These are phyloP conservation scores for Trachymyrmex cornetzi DNA, from an alignment of 1,140 invertebrate species.

Conservation along the genomic window DNA sequence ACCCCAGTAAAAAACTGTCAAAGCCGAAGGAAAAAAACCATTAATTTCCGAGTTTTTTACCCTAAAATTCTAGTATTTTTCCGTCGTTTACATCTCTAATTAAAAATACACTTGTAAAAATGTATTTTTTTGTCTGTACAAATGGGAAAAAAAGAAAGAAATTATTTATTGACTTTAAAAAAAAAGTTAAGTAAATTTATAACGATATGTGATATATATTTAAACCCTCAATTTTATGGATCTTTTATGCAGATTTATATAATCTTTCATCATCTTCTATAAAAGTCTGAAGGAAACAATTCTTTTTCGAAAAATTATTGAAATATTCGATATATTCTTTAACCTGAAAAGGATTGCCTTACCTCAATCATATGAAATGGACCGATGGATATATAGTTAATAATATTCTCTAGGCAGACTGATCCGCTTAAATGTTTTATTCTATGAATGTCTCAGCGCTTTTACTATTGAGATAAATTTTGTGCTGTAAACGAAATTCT, in stretches of 20 bases:
- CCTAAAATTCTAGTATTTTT: no score
- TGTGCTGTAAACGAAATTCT: not conserved
- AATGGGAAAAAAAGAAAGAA: not conserved
- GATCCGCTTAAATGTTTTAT: not conserved
- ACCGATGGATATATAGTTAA: no score
- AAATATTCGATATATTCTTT: constrained; percentile 1
- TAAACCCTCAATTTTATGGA: not conserved
- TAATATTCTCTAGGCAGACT: no score
- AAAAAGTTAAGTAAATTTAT: no score
- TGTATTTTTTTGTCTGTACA: not conserved
- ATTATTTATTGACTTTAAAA: not conserved
- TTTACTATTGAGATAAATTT: not conserved
- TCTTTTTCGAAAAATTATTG: not conserved
- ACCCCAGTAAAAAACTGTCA: no score
- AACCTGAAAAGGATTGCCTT: not conserved
- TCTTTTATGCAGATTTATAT: not conserved
- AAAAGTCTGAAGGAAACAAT: not conserved
- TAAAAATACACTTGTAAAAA: not conserved
- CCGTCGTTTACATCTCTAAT: no score
- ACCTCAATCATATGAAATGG: not conserved
- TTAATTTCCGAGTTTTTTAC: no score
- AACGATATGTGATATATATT: not conserved
- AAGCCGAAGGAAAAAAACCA: no score
- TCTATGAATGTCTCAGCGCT: not conserved
- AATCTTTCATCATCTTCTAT: not conserved